phyloP scores from a whole-genome alignment of 2,888 invertebrate genomes.

The Oscheius sp. region DNA sequence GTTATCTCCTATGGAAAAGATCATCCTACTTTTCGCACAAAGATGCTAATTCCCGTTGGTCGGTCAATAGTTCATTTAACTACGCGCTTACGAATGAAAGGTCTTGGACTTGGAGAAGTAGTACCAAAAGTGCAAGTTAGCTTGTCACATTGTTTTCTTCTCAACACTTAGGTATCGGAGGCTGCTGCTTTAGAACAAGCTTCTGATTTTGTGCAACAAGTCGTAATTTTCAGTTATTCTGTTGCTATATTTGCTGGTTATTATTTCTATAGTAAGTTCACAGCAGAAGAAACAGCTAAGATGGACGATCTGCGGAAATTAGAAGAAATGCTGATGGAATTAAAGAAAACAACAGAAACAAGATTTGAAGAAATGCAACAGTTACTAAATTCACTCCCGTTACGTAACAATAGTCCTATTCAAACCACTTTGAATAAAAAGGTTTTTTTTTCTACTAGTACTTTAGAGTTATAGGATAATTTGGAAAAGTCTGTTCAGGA shows the following conservation, averaged over 20 bases:
- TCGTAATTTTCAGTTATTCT: slow-evolving; percentile 65
- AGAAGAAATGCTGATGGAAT: neutral
- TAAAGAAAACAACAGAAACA: neutral
- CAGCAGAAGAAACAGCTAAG: slow-evolving; percentile 52
- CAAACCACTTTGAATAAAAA: too few species aligned
- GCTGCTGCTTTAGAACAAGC: slow-evolving; percentile 67
- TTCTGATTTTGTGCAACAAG: slow-evolving; percentile 67
- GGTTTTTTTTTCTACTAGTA: too few species aligned
- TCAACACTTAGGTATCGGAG: slow-evolving; percentile 35
- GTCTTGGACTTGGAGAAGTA: slow-evolving; percentile 61
- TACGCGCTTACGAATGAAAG: slow-evolving; percentile 62
- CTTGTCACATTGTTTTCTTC: neutral
- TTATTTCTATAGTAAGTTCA: slow-evolving; percentile 58
- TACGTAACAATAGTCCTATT: too few species aligned
- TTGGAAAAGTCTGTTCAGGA: too few species aligned
- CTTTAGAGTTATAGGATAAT: too few species aligned
- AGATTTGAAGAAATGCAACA: neutral
- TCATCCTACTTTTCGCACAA: slow-evolving; percentile 48
- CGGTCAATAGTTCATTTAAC: slow-evolving; percentile 53
- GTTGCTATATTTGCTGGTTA: slow-evolving; percentile 64
- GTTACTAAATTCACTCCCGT: too few species aligned
- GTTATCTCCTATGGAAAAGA: slow-evolving; percentile 61
- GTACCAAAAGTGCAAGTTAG: slow-evolving; percentile 35
- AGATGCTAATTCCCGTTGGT: slow-evolving; percentile 11
- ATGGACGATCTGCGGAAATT: slow-evolving; percentile 36